phyloP scores from a whole-genome alignment of 2,888 invertebrate genomes.

The Eilema griseolum region DNA sequence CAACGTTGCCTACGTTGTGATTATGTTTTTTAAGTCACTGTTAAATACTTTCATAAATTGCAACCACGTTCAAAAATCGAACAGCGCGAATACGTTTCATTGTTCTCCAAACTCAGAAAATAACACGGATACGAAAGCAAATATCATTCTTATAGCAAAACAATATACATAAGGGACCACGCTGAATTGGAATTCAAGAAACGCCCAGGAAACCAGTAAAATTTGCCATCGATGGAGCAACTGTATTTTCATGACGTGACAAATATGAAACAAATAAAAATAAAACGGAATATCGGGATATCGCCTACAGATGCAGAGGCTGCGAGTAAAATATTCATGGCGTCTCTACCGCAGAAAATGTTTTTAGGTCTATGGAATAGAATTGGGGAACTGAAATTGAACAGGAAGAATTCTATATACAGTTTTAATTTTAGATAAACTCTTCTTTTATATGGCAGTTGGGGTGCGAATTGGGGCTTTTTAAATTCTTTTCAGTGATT shows the following conservation, averaged over 20 bases:
- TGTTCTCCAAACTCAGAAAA: slow-evolving; percentile 2
- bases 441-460: slow-evolving; percentile 15
- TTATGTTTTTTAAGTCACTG: no score
- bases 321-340: slow-evolving; percentile 48
- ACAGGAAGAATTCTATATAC: slow-evolving; percentile 24
- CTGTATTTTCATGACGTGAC: slow-evolving; percentile 67
- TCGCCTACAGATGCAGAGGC: slow-evolving; percentile 34
- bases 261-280: slow-evolving; percentile 67
- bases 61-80: not conserved
- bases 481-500: not conserved
- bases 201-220: slow-evolving; percentile 53
- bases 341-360: slow-evolving; percentile 28
- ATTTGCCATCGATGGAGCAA: slow-evolving; percentile 56
- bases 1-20: no score
- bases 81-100: slow-evolving; percentile 9
- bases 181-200: slow-evolving; percentile 58
- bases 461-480: slow-evolving; percentile 8
- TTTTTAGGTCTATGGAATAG: slow-evolving; percentile 43
- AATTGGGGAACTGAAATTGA: slow-evolving; percentile 42
- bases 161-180: slow-evolving; percentile 29
- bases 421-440: slow-evolving; percentile 45
- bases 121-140: slow-evolving; percentile 39
- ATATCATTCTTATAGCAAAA: slow-evolving; percentile 46
- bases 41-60: not conserved
- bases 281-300: slow-evolving; percentile 49